Evolutionary conservation across 2,797 vertebrate species (phyloP), one percentile per base, ranked within the genome.

Genomic region (Anas flavirostris): DNA sequence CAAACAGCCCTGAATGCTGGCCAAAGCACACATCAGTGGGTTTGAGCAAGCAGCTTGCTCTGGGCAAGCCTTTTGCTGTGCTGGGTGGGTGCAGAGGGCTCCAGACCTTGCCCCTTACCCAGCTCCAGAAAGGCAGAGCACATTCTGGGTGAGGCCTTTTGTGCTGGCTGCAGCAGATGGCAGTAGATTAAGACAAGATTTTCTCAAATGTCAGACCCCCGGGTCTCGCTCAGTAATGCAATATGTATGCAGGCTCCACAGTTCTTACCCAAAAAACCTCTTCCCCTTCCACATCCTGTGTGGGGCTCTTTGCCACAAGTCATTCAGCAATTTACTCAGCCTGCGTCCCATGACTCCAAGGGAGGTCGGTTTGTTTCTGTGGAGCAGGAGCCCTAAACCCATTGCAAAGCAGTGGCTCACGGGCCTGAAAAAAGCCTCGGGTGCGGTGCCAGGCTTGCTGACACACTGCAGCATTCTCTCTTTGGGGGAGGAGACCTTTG

Each of bases 1-100:
- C 66, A 21, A 26, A 41, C 43, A 2, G 15, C 29, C 25, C 35
- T 16, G 1, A 8, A 1, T 1, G 0, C 28, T 5, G 23, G 3
- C 35, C 78, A 33, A 52, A 5, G 7, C 37, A 2, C 12, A 16
- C 18, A 0, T 0, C 2, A 12, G 13, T 5, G 11, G 4, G 7
- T 2, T 4, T 4, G 10, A 19, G 28, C 2, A 31, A 8, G 28
- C n/a, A 46, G n/a, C 44, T 67, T 26, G 16, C 11, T 43, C 18
- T 11, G n/a, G 37, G 29, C 14, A 5, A 12, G 9, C 4, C 3
- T 21, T 31, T 4, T 3, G 7, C 35, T 28, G 0, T 4, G 48
- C 73, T 22, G 7, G 7, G 2, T 10, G 46, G n/a, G 16, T 3
- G 11, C 63, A 1, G 59, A 26, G 0, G 25, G 48, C 55, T 52